Conservation (phyloP, 30 jellyfish, hydroid and myxozoan species). For the Hydra vulgaris region DNA sequence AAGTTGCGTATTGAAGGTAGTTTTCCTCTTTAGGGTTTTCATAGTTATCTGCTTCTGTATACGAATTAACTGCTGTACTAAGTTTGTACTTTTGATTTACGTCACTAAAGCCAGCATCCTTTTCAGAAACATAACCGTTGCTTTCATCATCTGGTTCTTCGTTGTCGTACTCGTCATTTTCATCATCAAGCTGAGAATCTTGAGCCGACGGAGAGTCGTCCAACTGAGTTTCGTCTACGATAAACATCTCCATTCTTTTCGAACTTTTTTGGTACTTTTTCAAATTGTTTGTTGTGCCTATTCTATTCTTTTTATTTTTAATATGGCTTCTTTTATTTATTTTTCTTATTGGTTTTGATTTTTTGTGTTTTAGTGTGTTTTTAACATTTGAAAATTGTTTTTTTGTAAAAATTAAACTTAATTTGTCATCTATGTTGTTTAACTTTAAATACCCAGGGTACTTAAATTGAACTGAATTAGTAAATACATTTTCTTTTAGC, state of each 20-base stretch:
- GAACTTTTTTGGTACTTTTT: background rate
- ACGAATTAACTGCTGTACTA: background rate
- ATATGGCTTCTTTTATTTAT: background rate
- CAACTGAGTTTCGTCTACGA: background rate
- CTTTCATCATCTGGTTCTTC: background rate
- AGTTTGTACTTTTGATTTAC: background rate
- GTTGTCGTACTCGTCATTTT: background rate
- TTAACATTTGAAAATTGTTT: no score
- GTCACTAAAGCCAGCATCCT: background rate
- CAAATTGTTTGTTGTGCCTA: no score
- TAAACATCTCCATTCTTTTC: background rate
- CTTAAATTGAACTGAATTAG: no score
- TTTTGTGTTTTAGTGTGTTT: background rate
- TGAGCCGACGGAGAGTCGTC: background rate
- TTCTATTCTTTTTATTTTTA: background rate
- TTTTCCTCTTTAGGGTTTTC: background rate
- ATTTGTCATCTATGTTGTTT: no score
- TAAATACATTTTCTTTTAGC: no score
- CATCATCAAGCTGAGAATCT: background rate
- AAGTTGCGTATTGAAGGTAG: background rate
- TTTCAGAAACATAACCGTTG: background rate
- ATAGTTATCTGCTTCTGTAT: background rate
- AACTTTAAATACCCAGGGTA: no score
- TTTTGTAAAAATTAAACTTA: no score
- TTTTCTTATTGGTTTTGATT: background rate